phyloP scores from a whole-genome alignment of 2,888 invertebrate genomes.

The Phragmatobia fuliginosa region DNA sequence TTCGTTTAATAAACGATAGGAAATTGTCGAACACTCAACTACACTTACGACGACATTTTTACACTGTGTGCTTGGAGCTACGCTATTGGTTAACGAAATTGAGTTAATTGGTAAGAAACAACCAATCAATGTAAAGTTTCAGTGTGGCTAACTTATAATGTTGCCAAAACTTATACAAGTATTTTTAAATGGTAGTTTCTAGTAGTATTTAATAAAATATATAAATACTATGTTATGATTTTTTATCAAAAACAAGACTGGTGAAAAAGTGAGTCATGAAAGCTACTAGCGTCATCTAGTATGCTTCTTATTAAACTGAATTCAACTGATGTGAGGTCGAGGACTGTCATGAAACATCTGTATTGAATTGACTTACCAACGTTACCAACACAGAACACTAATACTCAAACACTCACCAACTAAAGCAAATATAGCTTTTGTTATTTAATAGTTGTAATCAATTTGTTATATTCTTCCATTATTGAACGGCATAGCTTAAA shows the following conservation, averaged over 20 bases:
- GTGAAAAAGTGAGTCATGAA: neutral
- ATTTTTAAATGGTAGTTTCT: slow-evolving; percentile 4
- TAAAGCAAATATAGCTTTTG: no score
- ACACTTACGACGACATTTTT: slow-evolving; percentile 81
- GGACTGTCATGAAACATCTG: no score
- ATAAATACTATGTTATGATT: neutral
- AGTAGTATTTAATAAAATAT: neutral
- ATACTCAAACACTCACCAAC: no score
- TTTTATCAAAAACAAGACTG: neutral
- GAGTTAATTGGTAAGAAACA: slow-evolving; percentile 39
- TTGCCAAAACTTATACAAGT: slow-evolving; percentile 29
- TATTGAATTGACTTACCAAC: no score
- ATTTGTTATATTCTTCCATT: no score
- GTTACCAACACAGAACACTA: no score
- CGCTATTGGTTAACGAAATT: slow-evolving; percentile 65
- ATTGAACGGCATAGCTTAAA: no score
- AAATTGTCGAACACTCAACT: slow-evolving; percentile 58
- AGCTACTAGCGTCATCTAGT: neutral
- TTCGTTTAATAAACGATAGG: slow-evolving; percentile 59
- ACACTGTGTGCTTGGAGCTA: slow-evolving; percentile 72
- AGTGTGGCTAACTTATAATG: slow-evolving; percentile 44
- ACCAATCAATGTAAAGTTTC: slow-evolving; percentile 57
- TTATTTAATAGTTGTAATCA: no score
- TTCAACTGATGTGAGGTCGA: no score
- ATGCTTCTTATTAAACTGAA: neutral